Percentiles rank a stretch among this genome's conserved stretches.
phyloP scores from a whole-genome alignment of 2,888 invertebrate species.

The Dryobota labecula region DNA sequence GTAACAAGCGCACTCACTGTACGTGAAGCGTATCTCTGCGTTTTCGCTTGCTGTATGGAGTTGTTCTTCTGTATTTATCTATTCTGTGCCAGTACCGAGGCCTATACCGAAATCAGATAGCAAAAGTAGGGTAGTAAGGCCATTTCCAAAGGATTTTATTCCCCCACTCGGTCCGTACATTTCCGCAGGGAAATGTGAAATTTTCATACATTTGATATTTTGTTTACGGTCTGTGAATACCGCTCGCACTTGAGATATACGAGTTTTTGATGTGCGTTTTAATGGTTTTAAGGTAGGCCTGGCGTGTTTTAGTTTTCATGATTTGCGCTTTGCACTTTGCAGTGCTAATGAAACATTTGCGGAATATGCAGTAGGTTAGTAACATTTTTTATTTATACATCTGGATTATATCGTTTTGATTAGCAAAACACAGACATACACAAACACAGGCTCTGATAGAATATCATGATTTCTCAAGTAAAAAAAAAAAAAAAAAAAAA shows the following conservation, averaged over 20 bases:
- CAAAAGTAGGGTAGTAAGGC: constrained; percentile 34
- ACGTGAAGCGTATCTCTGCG: too few species aligned
- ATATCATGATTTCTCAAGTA: background rate
- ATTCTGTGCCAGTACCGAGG: background rate
- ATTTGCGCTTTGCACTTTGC: constrained; percentile 14
- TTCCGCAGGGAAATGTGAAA: constrained; percentile 60
- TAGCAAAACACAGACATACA: background rate
- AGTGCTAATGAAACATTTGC: constrained; percentile 13
- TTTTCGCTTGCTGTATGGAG: background rate
- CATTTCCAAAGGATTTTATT: constrained; percentile 62
- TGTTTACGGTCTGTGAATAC: constrained; percentile 57
- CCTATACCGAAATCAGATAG: constrained; percentile 54
- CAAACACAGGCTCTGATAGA: background rate
- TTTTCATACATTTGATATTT: constrained; percentile 64
- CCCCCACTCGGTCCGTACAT: constrained; percentile 38
- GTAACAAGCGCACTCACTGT: too few species aligned
- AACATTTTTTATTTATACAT: background rate
- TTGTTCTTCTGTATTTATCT: background rate
- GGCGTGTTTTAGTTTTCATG: constrained; percentile 12
- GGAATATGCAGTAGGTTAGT: background rate
- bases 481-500: too few species aligned
- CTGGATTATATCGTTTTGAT: background rate
- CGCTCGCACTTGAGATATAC: constrained; percentile 30
- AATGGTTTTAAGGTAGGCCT: constrained; percentile 22
- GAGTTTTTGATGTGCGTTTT: constrained; percentile 48